These are phyloP conservation scores for Ramazzottius varieornatus DNA, from an alignment of 2,888 invertebrate genomes.

Conservation along the genomic window DNA sequence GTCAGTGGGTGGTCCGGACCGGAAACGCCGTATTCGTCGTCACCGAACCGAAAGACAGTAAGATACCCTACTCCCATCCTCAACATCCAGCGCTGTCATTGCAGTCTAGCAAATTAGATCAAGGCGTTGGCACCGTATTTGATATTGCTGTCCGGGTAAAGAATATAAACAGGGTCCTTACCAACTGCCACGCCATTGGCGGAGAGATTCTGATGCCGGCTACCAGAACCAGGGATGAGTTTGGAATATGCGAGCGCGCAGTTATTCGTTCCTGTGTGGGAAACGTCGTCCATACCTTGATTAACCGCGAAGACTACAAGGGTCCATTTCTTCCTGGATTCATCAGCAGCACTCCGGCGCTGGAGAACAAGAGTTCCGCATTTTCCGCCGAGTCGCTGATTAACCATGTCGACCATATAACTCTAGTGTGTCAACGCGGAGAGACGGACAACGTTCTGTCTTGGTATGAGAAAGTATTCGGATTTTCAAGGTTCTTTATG, in stretches of 20 bases:
- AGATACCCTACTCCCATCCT: background rate
- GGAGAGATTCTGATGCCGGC: constrained; percentile 16
- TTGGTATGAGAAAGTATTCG: constrained; percentile 25
- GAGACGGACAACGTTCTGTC: constrained; percentile 17
- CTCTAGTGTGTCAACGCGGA: constrained; percentile 20
- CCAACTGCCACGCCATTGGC: constrained; percentile 13
- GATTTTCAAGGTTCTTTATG: constrained; percentile 23
- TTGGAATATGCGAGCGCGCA: constrained; percentile 20
- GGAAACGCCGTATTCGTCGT: constrained; percentile 16
- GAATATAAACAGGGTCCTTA: constrained; percentile 14
- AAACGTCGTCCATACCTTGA: constrained; percentile 25
- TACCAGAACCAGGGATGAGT: constrained; percentile 12
- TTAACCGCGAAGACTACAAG: constrained; percentile 20
- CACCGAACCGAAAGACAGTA: constrained; percentile 11
- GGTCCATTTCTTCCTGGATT: constrained; percentile 25
- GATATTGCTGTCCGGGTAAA: constrained; percentile 23
- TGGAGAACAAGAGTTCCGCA: constrained; percentile 4
- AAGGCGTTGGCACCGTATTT: constrained; percentile 20
- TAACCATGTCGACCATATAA: constrained; percentile 24
- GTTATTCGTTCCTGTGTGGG: constrained; percentile 23
- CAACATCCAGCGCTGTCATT: background rate
- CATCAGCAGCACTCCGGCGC: constrained; percentile 4
- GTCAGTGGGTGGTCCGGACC: constrained; percentile 16
- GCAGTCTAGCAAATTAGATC: background rate
- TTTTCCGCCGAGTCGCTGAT: too few species aligned